A percentile compares a stretch with the other conserved stretches of the same genome.
These are phyloP conservation scores for Eubasilissa regina DNA, from an alignment of 1,140 invertebrate genomes.

Conservation along the genomic window DNA sequence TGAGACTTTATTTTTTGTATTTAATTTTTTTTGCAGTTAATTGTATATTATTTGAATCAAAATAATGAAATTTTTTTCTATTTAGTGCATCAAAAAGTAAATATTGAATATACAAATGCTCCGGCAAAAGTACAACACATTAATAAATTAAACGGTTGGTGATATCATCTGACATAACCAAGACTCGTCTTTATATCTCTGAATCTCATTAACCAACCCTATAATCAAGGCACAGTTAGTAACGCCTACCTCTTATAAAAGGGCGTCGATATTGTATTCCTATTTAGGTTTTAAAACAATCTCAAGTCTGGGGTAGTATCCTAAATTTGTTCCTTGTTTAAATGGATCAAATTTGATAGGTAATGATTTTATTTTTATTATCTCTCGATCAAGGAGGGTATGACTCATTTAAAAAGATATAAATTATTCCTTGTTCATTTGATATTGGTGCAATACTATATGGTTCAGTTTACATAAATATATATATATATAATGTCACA, in stretches of 20 bases:
- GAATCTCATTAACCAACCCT: conserved; percentile 56
- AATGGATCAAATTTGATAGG: background rate
- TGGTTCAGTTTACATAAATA: too few species aligned
- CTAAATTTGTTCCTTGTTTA: conserved; percentile 1
- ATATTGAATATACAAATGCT: background rate
- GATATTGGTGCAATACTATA: too few species aligned
- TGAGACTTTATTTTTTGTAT: too few species aligned
- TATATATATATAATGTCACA: too few species aligned
- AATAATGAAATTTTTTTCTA: too few species aligned
- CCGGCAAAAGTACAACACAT: background rate
- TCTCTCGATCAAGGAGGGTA: background rate
- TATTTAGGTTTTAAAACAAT: conserved; percentile 18
- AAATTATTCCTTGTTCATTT: too few species aligned
- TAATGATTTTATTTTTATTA: background rate
- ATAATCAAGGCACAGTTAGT: conserved; percentile 51
- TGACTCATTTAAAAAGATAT: background rate
- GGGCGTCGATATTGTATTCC: conserved; percentile 21
- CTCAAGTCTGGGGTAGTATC: too few species aligned
- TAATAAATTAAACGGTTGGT: background rate
- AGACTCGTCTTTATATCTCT: conserved; percentile 52
- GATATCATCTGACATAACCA: background rate
- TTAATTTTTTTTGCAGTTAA: too few species aligned
- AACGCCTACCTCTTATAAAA: conserved; percentile 54
- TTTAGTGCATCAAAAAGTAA: background rate
- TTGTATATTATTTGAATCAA: too few species aligned